A percentile compares a stretch with the other conserved stretches of the same genome.
phyloP scores from a whole-genome alignment of 2,888 invertebrate genomes.

The Agonum fuliginosum region DNA sequence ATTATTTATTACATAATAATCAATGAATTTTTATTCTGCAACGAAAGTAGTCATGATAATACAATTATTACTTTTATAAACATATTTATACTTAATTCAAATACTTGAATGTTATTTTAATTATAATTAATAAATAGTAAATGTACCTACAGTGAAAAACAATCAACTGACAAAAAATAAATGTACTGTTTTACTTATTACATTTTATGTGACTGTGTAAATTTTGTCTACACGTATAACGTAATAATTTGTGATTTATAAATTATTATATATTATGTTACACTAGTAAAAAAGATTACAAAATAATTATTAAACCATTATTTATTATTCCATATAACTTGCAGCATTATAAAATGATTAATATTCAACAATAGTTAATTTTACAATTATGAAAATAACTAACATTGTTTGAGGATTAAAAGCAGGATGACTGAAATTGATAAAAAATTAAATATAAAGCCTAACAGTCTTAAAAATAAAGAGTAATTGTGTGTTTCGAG shows the following conservation, averaged over 20 bases:
- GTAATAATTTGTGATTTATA: slow-evolving; percentile 19
- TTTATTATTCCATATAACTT: slow-evolving; percentile 9
- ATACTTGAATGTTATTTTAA: background rate
- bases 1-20: background rate
- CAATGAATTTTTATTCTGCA: background rate
- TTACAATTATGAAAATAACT: background rate
- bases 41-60: background rate
- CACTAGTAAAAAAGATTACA: slow-evolving; percentile 1
- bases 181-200: slow-evolving; percentile 1
- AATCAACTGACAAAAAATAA: background rate
- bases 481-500: slow-evolving; percentile 24
- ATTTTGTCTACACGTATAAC: background rate
- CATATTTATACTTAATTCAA: background rate
- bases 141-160: too few relatives aligned
- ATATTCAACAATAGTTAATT: background rate
- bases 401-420: background rate
- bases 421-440: background rate
- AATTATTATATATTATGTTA: slow-evolving; percentile 21
- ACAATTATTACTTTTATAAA: slow-evolving; percentile 22
- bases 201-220: slow-evolving; percentile 11
- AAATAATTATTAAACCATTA: slow-evolving; percentile 20
- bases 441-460: background rate
- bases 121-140: background rate
- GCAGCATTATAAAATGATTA: slow-evolving; percentile 24
- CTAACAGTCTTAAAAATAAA: slow-evolving; percentile 48